A percentile compares a stretch with the other conserved stretches of the same genome.
phyloP scores from a whole-genome alignment of 2,888 invertebrate species.

The Hermaeophaga mercurialis region DNA sequence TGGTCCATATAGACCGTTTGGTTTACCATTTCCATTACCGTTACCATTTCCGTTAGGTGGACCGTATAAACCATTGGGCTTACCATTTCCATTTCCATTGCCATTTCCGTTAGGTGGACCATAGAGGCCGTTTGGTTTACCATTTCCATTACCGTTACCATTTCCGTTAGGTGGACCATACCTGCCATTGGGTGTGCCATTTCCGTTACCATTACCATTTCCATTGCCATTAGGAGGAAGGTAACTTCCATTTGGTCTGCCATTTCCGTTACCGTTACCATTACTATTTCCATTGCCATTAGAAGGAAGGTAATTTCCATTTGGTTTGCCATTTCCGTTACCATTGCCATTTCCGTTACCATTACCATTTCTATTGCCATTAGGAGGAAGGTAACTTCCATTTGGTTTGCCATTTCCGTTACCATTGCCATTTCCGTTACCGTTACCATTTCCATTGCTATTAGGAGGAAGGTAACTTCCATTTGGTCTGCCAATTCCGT shows the following conservation, averaged over 20 bases:
- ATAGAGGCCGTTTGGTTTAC: constrained; percentile 10
- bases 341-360: constrained; percentile 31
- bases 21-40: constrained; percentile 35
- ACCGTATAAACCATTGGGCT: constrained; percentile 27
- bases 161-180: constrained; percentile 48
- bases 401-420: constrained; percentile 33
- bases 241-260: constrained; percentile 40
- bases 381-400: constrained; percentile 53
- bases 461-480: constrained; percentile 24
- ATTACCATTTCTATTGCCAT: constrained; percentile 40
- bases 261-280: constrained; percentile 30
- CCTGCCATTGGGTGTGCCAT: constrained; percentile 32
- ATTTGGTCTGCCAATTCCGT: constrained; percentile 30
- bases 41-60: constrained; percentile 31
- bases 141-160: constrained; percentile 37
- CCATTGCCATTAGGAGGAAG: constrained; percentile 32
- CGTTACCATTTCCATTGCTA: constrained; percentile 34
- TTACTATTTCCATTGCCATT: constrained; percentile 39
- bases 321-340: constrained; percentile 34
- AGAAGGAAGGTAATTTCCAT: constrained; percentile 13
- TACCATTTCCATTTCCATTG: constrained; percentile 19
- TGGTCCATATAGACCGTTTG: constrained; percentile 29
- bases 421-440: constrained; percentile 39
- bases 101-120: constrained; percentile 28
- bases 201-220: constrained; percentile 38